Conservation (phyloP, 2,113 vertebrate species). For the Corythoichthys haematopterus region DNA sequence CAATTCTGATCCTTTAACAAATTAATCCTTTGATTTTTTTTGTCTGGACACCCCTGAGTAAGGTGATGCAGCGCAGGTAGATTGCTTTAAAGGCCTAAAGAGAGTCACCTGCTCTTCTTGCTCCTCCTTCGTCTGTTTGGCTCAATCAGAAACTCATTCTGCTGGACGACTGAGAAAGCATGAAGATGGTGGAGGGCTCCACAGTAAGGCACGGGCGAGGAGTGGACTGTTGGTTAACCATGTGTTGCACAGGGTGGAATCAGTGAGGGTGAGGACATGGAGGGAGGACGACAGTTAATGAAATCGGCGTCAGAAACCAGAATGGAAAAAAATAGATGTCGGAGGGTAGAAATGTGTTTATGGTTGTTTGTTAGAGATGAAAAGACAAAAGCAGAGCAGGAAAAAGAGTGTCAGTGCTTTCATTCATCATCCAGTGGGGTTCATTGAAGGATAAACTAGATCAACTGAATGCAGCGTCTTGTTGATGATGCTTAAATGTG, state of each 20-base stretch:
- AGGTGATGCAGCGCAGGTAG: too few species aligned
- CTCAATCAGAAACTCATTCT: slow-evolving; percentile 92
- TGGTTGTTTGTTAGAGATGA: slow-evolving; percentile 50
- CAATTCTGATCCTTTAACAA: too few species aligned
- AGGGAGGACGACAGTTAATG: slow-evolving; percentile 6
- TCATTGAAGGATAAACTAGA: slow-evolving; percentile 32
- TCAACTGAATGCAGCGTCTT: background rate
- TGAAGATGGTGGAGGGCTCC: slow-evolving; percentile 98
- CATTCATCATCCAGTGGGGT: slow-evolving; percentile 32
- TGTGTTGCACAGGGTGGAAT: slow-evolving; percentile 48
- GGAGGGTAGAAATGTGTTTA: slow-evolving; percentile 28
- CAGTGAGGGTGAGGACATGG: slow-evolving; percentile 54
- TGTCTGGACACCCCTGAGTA: too few species aligned
- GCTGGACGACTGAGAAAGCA: slow-evolving; percentile 99
- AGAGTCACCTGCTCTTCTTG: slow-evolving; percentile 80
- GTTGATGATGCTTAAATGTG: too few species aligned
- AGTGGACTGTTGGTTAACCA: slow-evolving; percentile 78
- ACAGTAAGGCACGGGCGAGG: slow-evolving; percentile 92
- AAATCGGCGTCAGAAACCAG: background rate
- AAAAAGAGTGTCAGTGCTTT: slow-evolving; percentile 61
- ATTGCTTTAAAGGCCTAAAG: slow-evolving; percentile 24
- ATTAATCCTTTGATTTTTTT: too few species aligned
- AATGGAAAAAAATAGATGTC: background rate
- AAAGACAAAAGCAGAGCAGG: slow-evolving; percentile 54
- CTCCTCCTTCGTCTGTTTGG: slow-evolving; percentile 63